Base-by-base conservation (phyloP, 92 coral and sea anemone species). In the Zoanthus sociatus region DNA sequence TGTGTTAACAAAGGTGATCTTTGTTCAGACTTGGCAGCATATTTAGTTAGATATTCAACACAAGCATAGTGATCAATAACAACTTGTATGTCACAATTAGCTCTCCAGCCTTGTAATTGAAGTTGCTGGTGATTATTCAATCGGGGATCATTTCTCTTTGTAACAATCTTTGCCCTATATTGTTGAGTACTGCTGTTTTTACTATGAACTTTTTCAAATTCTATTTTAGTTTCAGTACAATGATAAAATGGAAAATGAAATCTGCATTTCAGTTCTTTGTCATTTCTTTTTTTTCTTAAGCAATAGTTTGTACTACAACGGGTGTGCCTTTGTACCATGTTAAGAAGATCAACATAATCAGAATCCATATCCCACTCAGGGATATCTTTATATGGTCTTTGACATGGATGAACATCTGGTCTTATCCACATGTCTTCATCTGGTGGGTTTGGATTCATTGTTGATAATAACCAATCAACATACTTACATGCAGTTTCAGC, bases 361-460 rank as follows among this genome's bases (percentile, higher is more conserved):
- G 91, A 75, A 48, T 88, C 79, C 66, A 58, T 58, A 58, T 58
- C 18, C 66, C 18, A 58, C 14, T 58, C 66, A 10, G 66, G 66
- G 14, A 58, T 58, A 58, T 17, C 17, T 17, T 14, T 14, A 58
- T 37, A 37, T 37, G 42, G 42, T 37, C 42, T 37, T 37, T 37
- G 42, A 37, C 42, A 37, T 37, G 42, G 42, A 37, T 37, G 42
- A 37, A 37, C 42, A 58, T 58, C 14, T 58, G 96, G 94, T 81
- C 86, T 92, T 42, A 83, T 77, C 96, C 96, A 92, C 16, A 54
- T 15, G 46, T 89, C 91, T 56, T 84, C 60, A 4, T 90, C 90
- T 83, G 93, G 95, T 63, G 88, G 87, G 26, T 83, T 61, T 77
- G 96, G 94, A 84, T 93, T 93, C 71, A 87, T 73, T 51, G 94